A percentile compares a stretch with the other conserved stretches of the same genome.
Conservation (phyloP, 2,113 vertebrate species). For the Zeus faber region DNA sequence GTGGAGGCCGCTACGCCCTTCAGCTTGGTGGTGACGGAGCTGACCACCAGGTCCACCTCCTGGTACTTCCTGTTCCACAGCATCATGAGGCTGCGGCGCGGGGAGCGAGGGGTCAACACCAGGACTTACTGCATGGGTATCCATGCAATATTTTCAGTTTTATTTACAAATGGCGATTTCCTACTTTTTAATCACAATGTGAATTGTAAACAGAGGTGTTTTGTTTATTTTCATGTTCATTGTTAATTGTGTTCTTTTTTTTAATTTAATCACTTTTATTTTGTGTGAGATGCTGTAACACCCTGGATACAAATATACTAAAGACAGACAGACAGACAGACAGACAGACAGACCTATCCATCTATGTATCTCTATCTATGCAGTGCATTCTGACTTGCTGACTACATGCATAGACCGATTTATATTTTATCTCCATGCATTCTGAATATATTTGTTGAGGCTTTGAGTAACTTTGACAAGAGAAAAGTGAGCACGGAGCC, state of each 20-base stretch:
- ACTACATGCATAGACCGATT: background rate
- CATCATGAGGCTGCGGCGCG: constrained; percentile 53
- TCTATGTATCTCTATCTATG: background rate
- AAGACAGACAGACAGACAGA: background rate
- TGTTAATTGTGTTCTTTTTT: background rate
- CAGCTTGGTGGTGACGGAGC: constrained; percentile 71
- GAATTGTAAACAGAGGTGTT: background rate
- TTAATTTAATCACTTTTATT: background rate
- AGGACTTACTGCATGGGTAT: too few relatives aligned
- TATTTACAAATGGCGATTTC: too few relatives aligned
- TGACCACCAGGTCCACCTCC: constrained; percentile 71
- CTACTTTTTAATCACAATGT: background rate
- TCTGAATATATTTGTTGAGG: background rate
- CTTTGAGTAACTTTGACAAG: too few relatives aligned
- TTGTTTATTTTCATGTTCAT: background rate
- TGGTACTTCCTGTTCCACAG: constrained; percentile 67
- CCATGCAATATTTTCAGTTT: too few relatives aligned
- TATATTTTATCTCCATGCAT: background rate
- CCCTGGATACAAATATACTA: too few relatives aligned
- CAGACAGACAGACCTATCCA: background rate
- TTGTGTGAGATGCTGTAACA: background rate
- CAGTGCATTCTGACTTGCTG: background rate
- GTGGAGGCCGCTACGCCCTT: constrained; percentile 68
- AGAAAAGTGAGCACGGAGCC: background rate
- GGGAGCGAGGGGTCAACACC: too few relatives aligned